Percentiles rank a stretch among this genome's conserved stretches.
Conservation (phyloP, 2,113 vertebrate species). For the Tyto alba region DNA sequence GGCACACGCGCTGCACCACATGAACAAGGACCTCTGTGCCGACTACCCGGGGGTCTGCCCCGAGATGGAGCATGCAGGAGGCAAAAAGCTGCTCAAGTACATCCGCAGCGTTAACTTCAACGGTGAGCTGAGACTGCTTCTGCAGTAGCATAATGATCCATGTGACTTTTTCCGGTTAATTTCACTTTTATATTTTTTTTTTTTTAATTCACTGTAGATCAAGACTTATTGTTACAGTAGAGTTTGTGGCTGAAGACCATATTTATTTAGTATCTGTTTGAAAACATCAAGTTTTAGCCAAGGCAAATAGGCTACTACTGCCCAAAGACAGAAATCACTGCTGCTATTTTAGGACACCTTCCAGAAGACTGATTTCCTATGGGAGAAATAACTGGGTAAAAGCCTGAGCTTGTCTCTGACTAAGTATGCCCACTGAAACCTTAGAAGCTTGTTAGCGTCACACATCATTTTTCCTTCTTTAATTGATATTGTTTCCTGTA, state of each 20-base stretch:
- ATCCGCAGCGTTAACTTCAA: slow-evolving; percentile 91
- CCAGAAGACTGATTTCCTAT: not conserved
- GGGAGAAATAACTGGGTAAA: not conserved
- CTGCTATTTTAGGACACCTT: not conserved
- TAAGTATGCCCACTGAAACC: not conserved
- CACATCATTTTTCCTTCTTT: not conserved
- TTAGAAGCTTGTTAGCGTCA: not conserved
- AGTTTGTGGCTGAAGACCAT: not conserved
- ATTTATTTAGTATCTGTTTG: not conserved
- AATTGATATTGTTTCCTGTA: not conserved
- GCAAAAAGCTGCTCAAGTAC: slow-evolving; percentile 89
- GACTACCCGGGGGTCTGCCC: slow-evolving; percentile 84
- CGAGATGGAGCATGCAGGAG: slow-evolving; percentile 88
- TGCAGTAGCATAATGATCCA: too few relatives aligned
- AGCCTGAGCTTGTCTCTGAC: not conserved
- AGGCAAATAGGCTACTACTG: not conserved
- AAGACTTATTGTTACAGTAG: not conserved
- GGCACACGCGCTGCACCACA: slow-evolving; percentile 93
- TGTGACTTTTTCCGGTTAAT: not conserved
- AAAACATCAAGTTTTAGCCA: not conserved
- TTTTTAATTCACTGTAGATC: not conserved
- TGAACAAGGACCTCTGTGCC: slow-evolving; percentile 90
- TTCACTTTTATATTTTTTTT: rapidly evolving
- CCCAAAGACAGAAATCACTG: not conserved
- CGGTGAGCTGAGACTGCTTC: slow-evolving; percentile 69